Conservation (phyloP, 1,140 invertebrate species). For the Chlorops oryzae region DNA sequence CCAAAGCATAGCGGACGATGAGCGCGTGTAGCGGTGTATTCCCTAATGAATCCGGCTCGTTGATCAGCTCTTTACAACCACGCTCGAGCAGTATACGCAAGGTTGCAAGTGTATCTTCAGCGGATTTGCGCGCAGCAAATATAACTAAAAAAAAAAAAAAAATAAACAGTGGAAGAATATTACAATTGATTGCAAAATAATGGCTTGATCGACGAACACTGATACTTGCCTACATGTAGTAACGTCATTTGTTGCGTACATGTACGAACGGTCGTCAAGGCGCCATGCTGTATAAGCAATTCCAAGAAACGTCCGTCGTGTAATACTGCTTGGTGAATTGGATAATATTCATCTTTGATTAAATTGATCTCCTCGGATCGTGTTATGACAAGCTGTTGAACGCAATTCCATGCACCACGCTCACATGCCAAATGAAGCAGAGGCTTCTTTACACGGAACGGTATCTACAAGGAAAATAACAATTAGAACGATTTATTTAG, state of each 20-base stretch:
- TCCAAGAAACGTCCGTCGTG: conserved; percentile 64
- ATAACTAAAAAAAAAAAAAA: conserved; percentile 49
- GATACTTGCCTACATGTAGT: conserved; percentile 57
- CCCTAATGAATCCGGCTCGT: conserved; percentile 64
- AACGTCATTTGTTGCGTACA: conserved; percentile 69
- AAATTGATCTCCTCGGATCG: conserved; percentile 66
- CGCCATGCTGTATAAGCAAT: conserved; percentile 59
- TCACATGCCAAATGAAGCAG: conserved; percentile 63
- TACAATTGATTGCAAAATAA: neutral
- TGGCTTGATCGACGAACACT: neutral
- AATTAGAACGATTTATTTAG: neutral
- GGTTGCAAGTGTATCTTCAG: conserved; percentile 62
- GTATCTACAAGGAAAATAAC: no score
- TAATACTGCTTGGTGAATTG: conserved; percentile 65
- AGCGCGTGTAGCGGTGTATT: conserved; percentile 60
- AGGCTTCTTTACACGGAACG: conserved; percentile 54
- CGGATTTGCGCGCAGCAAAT: conserved; percentile 59
- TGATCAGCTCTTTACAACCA: conserved; percentile 64
- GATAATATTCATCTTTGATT: conserved; percentile 70
- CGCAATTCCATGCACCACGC: conserved; percentile 64
- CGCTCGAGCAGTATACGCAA: conserved; percentile 60
- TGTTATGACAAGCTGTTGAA: conserved; percentile 59
- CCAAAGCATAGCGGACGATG: conserved; percentile 65
- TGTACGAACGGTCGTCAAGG: conserved; percentile 61
- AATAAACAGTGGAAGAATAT: neutral